Evolutionary conservation across 2,797 vertebrate genomes (phyloP), one percentile per base, ranked within the genome.

Genomic region (Xerus rutilus): DNA sequence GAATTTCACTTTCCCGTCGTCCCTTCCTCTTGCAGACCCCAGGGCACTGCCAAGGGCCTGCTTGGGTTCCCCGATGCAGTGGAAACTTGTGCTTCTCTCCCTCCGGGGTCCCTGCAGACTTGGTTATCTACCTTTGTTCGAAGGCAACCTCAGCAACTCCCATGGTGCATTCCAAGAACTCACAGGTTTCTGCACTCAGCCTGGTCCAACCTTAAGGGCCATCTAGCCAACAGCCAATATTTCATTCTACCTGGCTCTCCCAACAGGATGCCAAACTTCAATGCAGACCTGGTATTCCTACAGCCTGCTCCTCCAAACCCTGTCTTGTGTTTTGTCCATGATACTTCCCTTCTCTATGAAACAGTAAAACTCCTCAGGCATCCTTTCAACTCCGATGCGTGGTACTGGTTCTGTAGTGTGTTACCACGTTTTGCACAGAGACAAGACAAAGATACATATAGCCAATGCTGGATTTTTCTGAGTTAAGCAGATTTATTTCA

Each of bases 121-220:
- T 43, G 21, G 18, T 49, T 59, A 57, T 23, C 83, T 17, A 32
- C 35, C 69, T 57, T 1, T 20, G 39, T 32, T 76, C 72, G 59
- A 74, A n/a, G 65, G 21, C 43, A 30, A 87, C 67, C 17, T 62
- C 5, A 6, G 52, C 67, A 73, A 14, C 45, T 32, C 59, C 43
- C 1, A 0, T 0, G 62, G 12, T 39, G 9, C 0, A 39, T 1
- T 77, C 28, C 32, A 1, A 7, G n/a, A 59, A 15, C 25, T 45
- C 74, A 3, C 39, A 17, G 7, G 4, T 49, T 43, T 43, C 77
- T 12, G 14, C 30, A 32, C 2, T 21, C 49, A 49, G 65, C 21
- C 72, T 25, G 11, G 59, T 15, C 43, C 86, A 43, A 39, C 43
- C 43, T 14, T 23, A 18, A 57, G 43, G 69, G 62, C n/a, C 17